Percentiles rank a stretch among this genome's conserved stretches.
Conservation (phyloP, 2,113 vertebrate species). For the Hyaena hyaena region DNA sequence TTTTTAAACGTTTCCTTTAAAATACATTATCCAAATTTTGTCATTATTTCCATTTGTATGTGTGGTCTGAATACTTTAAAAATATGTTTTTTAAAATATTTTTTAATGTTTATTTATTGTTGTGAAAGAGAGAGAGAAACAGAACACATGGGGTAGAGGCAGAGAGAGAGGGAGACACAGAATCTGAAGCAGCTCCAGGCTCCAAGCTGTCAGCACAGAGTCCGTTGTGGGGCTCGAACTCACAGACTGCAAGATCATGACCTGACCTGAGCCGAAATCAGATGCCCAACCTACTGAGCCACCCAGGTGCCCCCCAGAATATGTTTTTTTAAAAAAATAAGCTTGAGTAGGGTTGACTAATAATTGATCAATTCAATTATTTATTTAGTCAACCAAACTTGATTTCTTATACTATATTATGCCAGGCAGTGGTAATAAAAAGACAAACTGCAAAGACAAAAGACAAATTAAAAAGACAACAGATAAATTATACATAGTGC, state of each 20-base stretch:
- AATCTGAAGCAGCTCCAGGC: no score
- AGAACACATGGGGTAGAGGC: accelerated
- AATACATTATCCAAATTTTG: not conserved
- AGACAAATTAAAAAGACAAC: no score
- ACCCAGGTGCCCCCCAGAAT: no score
- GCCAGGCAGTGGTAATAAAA: not conserved
- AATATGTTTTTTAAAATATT: no score
- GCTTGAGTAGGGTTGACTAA: not conserved
- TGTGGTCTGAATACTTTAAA: not conserved
- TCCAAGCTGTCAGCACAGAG: no score
- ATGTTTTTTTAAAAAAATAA: not conserved
- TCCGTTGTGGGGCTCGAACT: no score
- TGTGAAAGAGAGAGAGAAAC: no score
- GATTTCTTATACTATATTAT: not conserved
- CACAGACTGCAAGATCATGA: no score
- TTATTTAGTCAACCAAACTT: not conserved
- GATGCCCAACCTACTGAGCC: no score
- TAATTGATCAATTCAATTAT: not conserved
- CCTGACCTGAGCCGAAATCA: no score
- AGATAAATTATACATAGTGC: not conserved
- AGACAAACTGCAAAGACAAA: not conserved
- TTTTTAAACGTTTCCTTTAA: not conserved
- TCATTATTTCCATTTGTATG: not conserved
- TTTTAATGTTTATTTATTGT: no score
- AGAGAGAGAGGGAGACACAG: no score